Evolutionary conservation across 92 coral and sea anemone genomes (phyloP).

Genomic region (Siderastrea radians): DNA sequence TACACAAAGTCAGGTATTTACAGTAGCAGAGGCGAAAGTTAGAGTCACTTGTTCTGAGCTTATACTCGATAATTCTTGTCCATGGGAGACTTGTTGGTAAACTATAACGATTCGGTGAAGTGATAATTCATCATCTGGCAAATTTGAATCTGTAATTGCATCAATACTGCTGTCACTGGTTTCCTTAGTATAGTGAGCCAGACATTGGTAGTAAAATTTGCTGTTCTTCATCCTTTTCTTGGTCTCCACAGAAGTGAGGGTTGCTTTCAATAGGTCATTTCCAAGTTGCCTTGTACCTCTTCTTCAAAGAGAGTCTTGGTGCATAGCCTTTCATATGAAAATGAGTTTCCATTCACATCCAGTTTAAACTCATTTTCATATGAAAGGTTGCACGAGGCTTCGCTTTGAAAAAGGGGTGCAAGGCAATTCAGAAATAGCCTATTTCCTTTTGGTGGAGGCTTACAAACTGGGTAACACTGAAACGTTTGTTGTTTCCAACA

Average conservation of each 20-base stretch:
- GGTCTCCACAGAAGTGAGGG: conserved; percentile 36
- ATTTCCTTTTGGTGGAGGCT: conserved; percentile 64
- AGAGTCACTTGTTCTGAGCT: conserved; percentile 63
- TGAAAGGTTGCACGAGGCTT: too few species aligned
- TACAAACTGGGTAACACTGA: conserved; percentile 47
- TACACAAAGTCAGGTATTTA: conserved; percentile 62
- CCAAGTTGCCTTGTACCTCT: too few species aligned
- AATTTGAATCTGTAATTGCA: neutral
- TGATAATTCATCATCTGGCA: conserved; percentile 19
- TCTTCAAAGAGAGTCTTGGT: too few species aligned
- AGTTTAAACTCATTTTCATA: too few species aligned
- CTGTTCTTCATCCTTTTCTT: conserved; percentile 6
- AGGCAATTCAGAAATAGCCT: too few species aligned
- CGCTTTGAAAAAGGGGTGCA: too few species aligned
- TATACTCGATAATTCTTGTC: conserved; percentile 41
- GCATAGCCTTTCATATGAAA: too few species aligned
- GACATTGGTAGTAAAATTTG: neutral
- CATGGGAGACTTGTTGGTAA: conserved; percentile 64
- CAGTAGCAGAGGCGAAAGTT: conserved; percentile 57
- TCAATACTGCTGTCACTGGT: neutral
- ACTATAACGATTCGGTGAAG: conserved; percentile 53
- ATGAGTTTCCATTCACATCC: too few species aligned
- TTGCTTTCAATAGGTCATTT: neutral
- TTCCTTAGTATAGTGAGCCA: neutral
- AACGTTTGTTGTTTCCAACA: conserved; percentile 35